Evolutionary conservation across 1,140 invertebrate species (phyloP), one percentile per base, ranked within the genome.

Genomic region (Fopius arisanus): DNA sequence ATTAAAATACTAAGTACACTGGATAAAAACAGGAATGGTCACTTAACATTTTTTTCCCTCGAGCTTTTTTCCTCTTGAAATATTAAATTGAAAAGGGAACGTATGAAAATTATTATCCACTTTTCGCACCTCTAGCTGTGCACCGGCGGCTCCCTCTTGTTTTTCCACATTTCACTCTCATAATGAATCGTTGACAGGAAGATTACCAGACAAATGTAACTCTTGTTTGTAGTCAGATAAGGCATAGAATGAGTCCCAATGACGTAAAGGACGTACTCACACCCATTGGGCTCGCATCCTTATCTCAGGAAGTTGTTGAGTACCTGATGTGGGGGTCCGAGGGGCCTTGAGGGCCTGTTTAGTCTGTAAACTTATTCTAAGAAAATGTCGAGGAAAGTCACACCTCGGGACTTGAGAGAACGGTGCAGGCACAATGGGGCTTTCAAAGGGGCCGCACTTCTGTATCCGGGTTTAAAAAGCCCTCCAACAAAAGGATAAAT

Each of bases 181-280:
- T 84, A 86, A 85, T 86, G 85, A 86, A 85, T 86, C 79, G 82
- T 78, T 19, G 74, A 75, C 73, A 43, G 74, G 74, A 77, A 84
- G 85, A 86, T 87, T 87, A 83, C 83, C 79, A 78, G 80, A 80
- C 83, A 79, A 84, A 84, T 83, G 82, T 86, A 86, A 85, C 84
- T 87, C 85, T 87, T 85, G 84, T 85, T 86, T 86, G 83, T 87
- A 86, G 83, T 84, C 1, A 86, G 85, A 87, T 87, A 86, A 87
- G 85, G 85, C 84, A 83, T 48, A 59, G 54, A 54, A 62, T 19
- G 28, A 48, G 37, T 37, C 33, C 12, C 40, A 37, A 19, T 26
- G 41, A 54, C 23, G 62, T 9, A 28, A 66, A 65, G 26, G 62
- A 28, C 70, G 12, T 41, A 70, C 10, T 19, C 0, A 10, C 62